Evolutionary conservation across 2,888 invertebrate genomes (phyloP), one percentile per base, ranked within the genome.

Genomic region (Halictus ligatus): DNA sequence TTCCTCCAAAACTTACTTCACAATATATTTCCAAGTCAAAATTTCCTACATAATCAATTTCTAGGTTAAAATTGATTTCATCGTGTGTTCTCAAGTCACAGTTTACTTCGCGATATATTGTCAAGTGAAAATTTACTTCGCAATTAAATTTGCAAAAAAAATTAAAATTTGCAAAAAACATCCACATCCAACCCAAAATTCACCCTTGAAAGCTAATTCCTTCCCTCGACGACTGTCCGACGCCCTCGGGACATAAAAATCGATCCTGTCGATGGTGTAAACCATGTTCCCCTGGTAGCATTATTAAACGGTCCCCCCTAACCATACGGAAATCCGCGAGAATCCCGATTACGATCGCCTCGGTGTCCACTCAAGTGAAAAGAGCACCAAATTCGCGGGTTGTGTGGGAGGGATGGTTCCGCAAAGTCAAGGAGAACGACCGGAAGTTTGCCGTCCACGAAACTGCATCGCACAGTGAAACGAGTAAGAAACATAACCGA

Each of bases 311-410:
- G 54, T 29, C 13, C 25, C 8, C 35, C 35, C 3, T 46, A 29
- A 54, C 43, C 35, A 54, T 58, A 75, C 64, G 78, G 67, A 78
- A 72, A 75, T 83, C 72, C 64, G 64, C 72, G 74, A 48, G 60
- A 76, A 85, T 80, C 76, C 71, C 25, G 25, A 60, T 25, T 25
- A 25, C 60, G 13, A 25, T 54, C 21, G 54, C 54, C 21, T 54
- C 54, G 54, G 54, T 54, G 54, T n/a, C 54, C 54, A 10, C 8
- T 21, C 54, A 10, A 54, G 54, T 21, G 54, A n/a, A 54, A 60
- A 25, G 60, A 25, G 13, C 60, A 54, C 6, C 25, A 13, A 60
- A 60, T 25, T 60, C 25, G 25, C 13, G 54, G 21, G 21, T 54
- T 54, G 54, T 1, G 54, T 54, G 54, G 54, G 10, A 54, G 8